These are phyloP conservation scores for Sorex fumeus DNA, from an alignment of 2,113 vertebrate genomes.

Conservation along the genomic window DNA sequence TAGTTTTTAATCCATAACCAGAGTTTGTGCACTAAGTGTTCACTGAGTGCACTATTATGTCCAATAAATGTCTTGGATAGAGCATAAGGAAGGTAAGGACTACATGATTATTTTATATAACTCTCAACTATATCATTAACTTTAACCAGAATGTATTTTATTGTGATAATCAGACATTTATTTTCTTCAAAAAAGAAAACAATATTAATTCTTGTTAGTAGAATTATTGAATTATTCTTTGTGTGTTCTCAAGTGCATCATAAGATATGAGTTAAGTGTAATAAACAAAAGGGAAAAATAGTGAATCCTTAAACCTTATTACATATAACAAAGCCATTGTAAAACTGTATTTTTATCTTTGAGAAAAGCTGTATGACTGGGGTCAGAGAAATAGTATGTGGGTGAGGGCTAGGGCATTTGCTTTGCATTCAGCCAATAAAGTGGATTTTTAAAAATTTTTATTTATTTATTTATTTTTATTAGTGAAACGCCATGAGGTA, in stretches of 20 bases:
- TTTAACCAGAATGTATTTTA: background rate
- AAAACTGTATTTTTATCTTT: slow-evolving; percentile 32
- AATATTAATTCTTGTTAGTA: background rate
- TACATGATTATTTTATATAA: background rate
- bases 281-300: background rate
- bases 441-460: too few relatives aligned
- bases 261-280: slow-evolving; percentile 7
- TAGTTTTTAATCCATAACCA: slow-evolving; percentile 32
- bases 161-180: slow-evolving; percentile 51
- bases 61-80: background rate
- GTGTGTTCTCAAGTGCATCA: slow-evolving; percentile 37
- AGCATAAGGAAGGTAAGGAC: slow-evolving; percentile 23
- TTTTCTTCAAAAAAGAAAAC: slow-evolving; percentile 49
- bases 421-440: too few relatives aligned
- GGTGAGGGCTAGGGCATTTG: too few relatives aligned
- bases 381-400: too few relatives aligned
- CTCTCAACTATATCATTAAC: slow-evolving; percentile 20
- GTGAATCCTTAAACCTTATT: background rate
- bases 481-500: too few relatives aligned
- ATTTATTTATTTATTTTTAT: too few relatives aligned
- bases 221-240: slow-evolving; percentile 5
- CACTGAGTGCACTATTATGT: too few relatives aligned
- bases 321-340: background rate
- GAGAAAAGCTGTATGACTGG: slow-evolving; percentile 25
- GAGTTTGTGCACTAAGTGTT: background rate